phyloP scores from a whole-genome alignment of 2,797 vertebrate genomes.

The Bradypus variegatus region DNA sequence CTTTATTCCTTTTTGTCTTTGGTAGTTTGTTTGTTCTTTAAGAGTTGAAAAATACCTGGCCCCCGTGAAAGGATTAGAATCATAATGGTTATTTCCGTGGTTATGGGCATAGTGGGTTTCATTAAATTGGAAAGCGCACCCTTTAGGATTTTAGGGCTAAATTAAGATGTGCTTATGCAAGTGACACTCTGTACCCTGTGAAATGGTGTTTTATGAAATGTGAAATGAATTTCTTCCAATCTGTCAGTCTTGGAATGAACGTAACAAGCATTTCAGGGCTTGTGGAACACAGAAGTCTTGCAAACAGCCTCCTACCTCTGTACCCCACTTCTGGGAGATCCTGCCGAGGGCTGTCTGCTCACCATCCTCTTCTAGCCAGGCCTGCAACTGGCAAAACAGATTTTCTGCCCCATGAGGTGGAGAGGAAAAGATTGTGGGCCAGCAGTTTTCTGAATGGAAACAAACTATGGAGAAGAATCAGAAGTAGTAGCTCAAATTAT shows the following conservation, averaged over 20 bases:
- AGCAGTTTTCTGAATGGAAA: not conserved
- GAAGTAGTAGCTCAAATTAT: not conserved
- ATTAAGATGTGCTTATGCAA: not conserved
- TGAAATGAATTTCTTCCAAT: not conserved
- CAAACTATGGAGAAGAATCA: not conserved
- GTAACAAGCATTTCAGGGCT: not conserved
- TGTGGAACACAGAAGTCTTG: not conserved
- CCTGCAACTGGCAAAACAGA: not conserved
- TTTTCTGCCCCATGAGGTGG: not conserved
- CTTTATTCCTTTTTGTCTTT: not conserved
- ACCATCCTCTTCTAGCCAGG: not conserved
- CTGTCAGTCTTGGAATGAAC: not conserved
- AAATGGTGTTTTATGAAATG: not conserved
- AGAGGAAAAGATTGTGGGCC: not conserved
- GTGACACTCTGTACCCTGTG: not conserved
- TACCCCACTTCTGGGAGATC: not conserved
- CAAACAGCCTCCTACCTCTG: not conserved
- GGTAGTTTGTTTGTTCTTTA: not conserved
- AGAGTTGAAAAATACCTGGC: not conserved
- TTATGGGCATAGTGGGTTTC: not conserved
- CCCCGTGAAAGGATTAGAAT: not conserved
- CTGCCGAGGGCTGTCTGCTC: not conserved
- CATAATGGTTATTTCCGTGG: not conserved
- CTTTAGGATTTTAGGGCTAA: not conserved
- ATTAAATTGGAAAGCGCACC: too few species aligned